Base-by-base conservation (phyloP, 2,888 invertebrate genomes). In the Callimorpha dominula region DNA sequence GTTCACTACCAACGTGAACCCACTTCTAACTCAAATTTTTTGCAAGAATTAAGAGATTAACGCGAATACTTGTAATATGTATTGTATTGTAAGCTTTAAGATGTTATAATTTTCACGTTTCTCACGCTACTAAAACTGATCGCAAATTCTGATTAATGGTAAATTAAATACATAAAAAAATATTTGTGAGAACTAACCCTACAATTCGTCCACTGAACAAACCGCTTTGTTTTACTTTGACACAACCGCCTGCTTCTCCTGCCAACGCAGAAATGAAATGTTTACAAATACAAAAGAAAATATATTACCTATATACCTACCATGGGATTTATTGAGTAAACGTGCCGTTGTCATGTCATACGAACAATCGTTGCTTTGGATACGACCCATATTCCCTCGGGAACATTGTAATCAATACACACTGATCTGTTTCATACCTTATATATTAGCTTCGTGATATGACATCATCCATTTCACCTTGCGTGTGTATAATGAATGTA, bases 301-400 rank as follows among this genome's bases (percentile, higher is more conserved):
- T 50, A 31, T 42, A 31, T 72, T 70, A 0, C 31, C 31, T 2
- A 1, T 31, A 31, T 31, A 31, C n/a, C 42, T 31, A 31, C 31
- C 2, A 31, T 31, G 40, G 3, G 9, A 68, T 15, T 0, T 74
- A 83, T 80, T 66, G 84, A 81, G 50, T 46, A 57, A 79, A 80
- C 75, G 31, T 12, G 0, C 17, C 15, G 73, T 81, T 68, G 77
- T 54, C 73, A 79, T 68, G 77, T 54, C 73, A 79, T 78, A 42
- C 74, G 14, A 20, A 77, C 11, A 0, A 3, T 1, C 0, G 66
- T 78, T 63, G 42, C 68, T 65, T 75, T 75, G 15, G 76, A 0
- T 50, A 71, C 72, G 73, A 20, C 78, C 80, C 73, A 72, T 50
- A 63, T 78, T 64, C 72, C 72, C 15, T 49, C n/a, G 50, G 72